Percentiles rank a stretch among this genome's conserved stretches.
Conservation (phyloP, 2,888 invertebrate species). For the Idaea dimidiata region DNA sequence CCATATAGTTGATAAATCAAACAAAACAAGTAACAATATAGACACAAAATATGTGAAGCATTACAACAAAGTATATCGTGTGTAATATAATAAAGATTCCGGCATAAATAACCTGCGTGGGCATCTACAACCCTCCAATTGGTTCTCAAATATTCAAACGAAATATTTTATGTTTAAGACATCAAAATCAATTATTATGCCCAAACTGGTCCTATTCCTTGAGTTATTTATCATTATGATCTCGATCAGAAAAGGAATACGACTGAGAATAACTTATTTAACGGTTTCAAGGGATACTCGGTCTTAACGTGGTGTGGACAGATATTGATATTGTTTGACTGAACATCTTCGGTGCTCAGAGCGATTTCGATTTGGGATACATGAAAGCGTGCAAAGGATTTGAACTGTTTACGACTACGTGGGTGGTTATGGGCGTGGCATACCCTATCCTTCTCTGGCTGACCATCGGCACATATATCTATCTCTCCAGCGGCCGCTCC, state of each 20-base stretch:
- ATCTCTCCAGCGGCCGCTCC: slow-evolving; percentile 71
- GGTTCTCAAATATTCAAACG: slow-evolving; percentile 49
- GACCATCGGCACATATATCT: slow-evolving; percentile 35
- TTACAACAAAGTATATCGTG: not conserved
- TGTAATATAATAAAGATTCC: not conserved
- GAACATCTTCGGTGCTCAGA: slow-evolving; percentile 50
- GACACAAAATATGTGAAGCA: not conserved
- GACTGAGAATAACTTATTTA: slow-evolving; percentile 75
- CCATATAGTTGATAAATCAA: not conserved
- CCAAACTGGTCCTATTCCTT: slow-evolving; percentile 71
- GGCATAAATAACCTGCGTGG: slow-evolving; percentile 26
- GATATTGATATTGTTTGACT: slow-evolving; percentile 46
- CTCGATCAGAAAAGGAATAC: slow-evolving; percentile 75
- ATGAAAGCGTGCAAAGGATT: slow-evolving; percentile 80
- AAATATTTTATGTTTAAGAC: slow-evolving; percentile 73
- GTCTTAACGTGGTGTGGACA: slow-evolving; percentile 45
- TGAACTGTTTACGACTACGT: slow-evolving; percentile 80
- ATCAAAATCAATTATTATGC: slow-evolving; percentile 79
- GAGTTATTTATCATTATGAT: slow-evolving; percentile 79
- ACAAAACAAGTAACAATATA: not conserved
- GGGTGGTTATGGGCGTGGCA: slow-evolving; percentile 80
- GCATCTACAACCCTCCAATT: slow-evolving; percentile 31
- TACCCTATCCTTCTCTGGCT: slow-evolving; percentile 48
- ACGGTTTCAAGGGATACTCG: slow-evolving; percentile 45
- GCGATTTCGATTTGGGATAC: slow-evolving; percentile 79